Percentiles rank a stretch among this genome's conserved stretches.
Evolutionary conservation across 2,797 vertebrate species (phyloP).

Genomic region (Microcaecilia unicolor): DNA sequence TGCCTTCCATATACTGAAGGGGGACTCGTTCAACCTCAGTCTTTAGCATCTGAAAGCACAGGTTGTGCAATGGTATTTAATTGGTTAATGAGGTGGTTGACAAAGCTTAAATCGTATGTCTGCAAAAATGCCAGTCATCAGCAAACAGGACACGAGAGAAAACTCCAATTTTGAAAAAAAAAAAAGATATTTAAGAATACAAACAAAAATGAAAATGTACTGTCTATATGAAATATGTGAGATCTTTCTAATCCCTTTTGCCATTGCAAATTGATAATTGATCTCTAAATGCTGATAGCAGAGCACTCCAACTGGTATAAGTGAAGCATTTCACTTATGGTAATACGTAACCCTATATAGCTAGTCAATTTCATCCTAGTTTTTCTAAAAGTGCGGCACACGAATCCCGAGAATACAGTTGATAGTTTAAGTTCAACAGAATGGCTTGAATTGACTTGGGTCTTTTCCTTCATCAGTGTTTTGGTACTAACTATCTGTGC

Average conservation of each 20-base stretch:
- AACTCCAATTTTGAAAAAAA: no score
- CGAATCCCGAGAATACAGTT: constrained; percentile 38
- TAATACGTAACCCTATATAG: constrained; percentile 15
- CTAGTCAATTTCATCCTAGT: constrained; percentile 31
- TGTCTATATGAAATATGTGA: not conserved
- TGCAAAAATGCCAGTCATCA: constrained; percentile 9
- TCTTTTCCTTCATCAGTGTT: constrained; percentile 24
- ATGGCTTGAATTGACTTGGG: not conserved
- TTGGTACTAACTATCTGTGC: constrained; percentile 1
- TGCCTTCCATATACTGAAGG: no score
- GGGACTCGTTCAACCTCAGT: no score
- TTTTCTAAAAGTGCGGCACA: constrained; percentile 60
- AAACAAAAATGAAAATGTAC: not conserved
- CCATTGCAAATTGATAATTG: no score
- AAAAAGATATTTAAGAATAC: no score
- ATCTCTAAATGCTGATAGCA: not conserved
- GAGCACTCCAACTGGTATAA: constrained; percentile 5
- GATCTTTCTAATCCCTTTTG: constrained; percentile 9
- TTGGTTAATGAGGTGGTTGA: no score
- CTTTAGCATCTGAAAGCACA: no score
- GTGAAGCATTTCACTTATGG: constrained; percentile 27
- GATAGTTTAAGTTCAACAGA: constrained; percentile 31
- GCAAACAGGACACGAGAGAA: no score
- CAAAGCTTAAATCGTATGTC: constrained; percentile 2
- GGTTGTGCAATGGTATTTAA: no score